Evolutionary conservation across 2,113 vertebrate genomes (phyloP).

Genomic region (Leucosticte australis): DNA sequence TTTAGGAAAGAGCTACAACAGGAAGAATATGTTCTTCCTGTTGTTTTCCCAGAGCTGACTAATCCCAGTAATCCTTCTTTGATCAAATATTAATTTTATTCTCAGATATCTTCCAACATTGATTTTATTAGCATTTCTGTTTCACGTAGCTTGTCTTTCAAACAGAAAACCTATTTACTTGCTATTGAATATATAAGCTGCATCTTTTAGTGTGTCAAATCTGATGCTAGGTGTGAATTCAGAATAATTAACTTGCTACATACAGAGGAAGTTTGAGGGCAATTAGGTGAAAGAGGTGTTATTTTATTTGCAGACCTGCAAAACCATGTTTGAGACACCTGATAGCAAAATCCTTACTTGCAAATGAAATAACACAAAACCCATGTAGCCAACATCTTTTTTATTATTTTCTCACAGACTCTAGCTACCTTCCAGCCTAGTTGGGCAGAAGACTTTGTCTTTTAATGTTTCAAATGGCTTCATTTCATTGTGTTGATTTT

Average conservation of each 20-base stretch:
- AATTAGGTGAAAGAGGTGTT: background rate
- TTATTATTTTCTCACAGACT: conserved; percentile 1
- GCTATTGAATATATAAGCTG: background rate
- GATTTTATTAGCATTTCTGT: background rate
- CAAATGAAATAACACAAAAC: conserved; percentile 29
- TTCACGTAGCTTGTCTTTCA: background rate
- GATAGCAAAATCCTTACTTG: conserved; percentile 17
- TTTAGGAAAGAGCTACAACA: background rate
- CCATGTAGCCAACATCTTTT: background rate
- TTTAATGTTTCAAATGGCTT: conserved; percentile 11
- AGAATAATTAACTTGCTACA: conserved; percentile 19
- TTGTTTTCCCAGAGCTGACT: background rate
- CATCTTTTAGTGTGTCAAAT: background rate
- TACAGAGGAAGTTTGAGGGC: background rate
- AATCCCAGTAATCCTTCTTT: background rate
- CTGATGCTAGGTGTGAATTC: background rate
- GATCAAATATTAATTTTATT: conserved; percentile 3
- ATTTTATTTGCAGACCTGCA: conserved; percentile 31
- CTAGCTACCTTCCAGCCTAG: background rate
- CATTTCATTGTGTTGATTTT: background rate
- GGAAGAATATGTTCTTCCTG: background rate
- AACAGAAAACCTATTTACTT: background rate
- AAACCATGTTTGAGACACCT: background rate
- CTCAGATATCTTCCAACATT: background rate
- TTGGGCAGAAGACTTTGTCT: background rate